phyloP scores from a whole-genome alignment of 2,888 invertebrate species.

The Fabriciana adippe region DNA sequence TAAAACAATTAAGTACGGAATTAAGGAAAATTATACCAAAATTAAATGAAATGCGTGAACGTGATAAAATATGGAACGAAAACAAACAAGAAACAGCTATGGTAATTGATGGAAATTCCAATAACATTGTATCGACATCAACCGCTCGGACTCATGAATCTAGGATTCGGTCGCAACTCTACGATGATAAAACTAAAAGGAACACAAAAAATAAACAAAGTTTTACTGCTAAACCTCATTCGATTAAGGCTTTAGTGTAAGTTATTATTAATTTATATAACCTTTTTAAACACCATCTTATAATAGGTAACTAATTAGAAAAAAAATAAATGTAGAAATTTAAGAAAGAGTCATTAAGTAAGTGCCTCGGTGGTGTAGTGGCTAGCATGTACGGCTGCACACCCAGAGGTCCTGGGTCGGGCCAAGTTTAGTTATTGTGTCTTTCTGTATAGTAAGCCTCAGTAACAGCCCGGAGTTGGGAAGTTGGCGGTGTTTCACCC shows the following conservation, averaged over 20 bases:
- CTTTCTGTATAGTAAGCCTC: too few species aligned
- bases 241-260: constrained; percentile 42
- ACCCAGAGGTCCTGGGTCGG: too few species aligned
- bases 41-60: constrained; percentile 75
- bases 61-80: constrained; percentile 66
- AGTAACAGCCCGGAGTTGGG: too few species aligned
- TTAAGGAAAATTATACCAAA: constrained; percentile 76
- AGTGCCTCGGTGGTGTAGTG: too few species aligned
- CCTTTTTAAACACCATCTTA: too few species aligned
- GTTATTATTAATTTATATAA: constrained; percentile 21
- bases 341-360: too few species aligned
- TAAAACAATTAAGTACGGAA: constrained; percentile 74
- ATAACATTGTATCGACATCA: constrained; percentile 58
- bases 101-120: constrained; percentile 67
- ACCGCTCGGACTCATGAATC: constrained; percentile 25
- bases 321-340: too few species aligned
- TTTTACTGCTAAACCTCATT: constrained; percentile 34
- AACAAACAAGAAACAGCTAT: constrained; percentile 52
- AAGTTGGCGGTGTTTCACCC: too few species aligned
- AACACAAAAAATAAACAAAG: constrained; percentile 32
- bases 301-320: too few species aligned
- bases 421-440: too few species aligned
- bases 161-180: constrained; percentile 21
- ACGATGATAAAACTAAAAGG: constrained; percentile 33
- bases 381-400: too few species aligned